These are phyloP conservation scores for Melanotaenia parkinsoni DNA, from an alignment of 2,797 vertebrate genomes.

Conservation along the genomic window DNA sequence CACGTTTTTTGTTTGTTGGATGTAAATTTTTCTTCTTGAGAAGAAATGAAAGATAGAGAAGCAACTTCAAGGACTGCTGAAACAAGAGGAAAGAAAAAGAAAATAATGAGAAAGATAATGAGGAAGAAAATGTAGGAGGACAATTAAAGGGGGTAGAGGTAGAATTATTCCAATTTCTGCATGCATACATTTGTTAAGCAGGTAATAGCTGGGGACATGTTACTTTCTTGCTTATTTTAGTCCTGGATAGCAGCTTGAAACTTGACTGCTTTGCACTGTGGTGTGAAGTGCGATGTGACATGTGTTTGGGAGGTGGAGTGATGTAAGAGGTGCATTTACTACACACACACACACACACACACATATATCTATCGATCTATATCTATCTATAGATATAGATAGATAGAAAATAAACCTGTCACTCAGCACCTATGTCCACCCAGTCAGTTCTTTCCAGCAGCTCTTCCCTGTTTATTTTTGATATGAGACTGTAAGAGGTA, in stretches of 20 bases:
- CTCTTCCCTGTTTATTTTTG: constrained; percentile 15
- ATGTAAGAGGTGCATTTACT: constrained; percentile 29
- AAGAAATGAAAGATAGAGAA: constrained; percentile 26
- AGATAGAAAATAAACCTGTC: constrained; percentile 10
- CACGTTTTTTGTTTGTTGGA: neutral
- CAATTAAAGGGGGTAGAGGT: constrained; percentile 20
- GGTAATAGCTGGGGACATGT: constrained; percentile 57
- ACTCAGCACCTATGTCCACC: constrained; percentile 36
- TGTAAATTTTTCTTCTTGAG: constrained; percentile 19
- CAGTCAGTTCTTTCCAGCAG: constrained; percentile 12
- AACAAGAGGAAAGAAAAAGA: neutral
- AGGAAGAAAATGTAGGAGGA: constrained; percentile 39
- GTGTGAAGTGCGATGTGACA: constrained; percentile 72
- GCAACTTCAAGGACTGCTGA: constrained; percentile 34
- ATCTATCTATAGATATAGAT: too few species aligned
- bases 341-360: neutral
- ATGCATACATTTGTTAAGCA: constrained; percentile 30
- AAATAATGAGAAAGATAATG: constrained; percentile 49
- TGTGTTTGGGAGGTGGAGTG: constrained; percentile 65
- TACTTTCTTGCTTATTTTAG: constrained; percentile 64
- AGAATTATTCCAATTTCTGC: constrained; percentile 30
- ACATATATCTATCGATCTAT: too few species aligned
- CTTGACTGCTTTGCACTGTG: constrained; percentile 41
- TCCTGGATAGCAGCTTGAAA: constrained; percentile 55
- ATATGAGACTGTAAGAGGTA: constrained; percentile 20